A percentile compares a stretch with the other conserved stretches of the same genome.
phyloP scores from a whole-genome alignment of 2,113 vertebrate species.

The Sander lucioperca region DNA sequence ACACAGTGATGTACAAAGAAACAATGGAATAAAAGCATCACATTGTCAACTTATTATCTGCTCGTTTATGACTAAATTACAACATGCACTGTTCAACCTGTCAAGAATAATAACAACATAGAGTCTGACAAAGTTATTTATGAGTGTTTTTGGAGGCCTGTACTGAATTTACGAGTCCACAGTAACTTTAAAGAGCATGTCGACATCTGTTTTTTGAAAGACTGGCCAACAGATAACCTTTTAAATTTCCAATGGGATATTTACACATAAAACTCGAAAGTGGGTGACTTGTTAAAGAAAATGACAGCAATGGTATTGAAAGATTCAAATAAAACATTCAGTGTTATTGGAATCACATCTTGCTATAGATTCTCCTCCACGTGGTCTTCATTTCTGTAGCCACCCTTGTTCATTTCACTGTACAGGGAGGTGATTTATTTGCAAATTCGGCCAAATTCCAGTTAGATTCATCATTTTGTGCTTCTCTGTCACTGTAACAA shows the following conservation, averaged over 20 bases:
- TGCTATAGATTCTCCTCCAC: slow-evolving; percentile 14
- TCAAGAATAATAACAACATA: slow-evolving; percentile 35
- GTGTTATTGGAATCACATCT: slow-evolving; percentile 18
- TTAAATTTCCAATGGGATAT: neutral
- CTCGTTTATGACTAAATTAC: slow-evolving; percentile 5
- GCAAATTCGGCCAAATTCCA: slow-evolving; percentile 35
- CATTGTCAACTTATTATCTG: neutral
- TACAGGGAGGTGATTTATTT: slow-evolving; percentile 35
- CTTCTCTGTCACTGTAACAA: slow-evolving; percentile 35
- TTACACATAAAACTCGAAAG: neutral
- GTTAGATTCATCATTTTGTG: slow-evolving; percentile 39
- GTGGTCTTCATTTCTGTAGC: slow-evolving; percentile 16
- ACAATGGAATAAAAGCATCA: slow-evolving; percentile 16
- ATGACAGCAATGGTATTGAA: neutral
- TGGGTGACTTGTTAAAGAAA: neutral
- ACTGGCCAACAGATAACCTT: slow-evolving; percentile 24
- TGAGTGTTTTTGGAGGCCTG: neutral
- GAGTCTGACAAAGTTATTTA: slow-evolving; percentile 35
- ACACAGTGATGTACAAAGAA: neutral
- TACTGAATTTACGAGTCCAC: slow-evolving; percentile 12
- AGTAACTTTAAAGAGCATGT: slow-evolving; percentile 34
- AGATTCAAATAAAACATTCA: slow-evolving; percentile 14
- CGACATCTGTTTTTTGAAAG: slow-evolving; percentile 45
- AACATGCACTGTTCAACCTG: neutral
- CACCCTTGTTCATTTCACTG: slow-evolving; percentile 1